Percentiles rank a stretch among this genome's conserved stretches.
phyloP scores from a whole-genome alignment of 2,113 vertebrate genomes.

The Pandion haliaetus region DNA sequence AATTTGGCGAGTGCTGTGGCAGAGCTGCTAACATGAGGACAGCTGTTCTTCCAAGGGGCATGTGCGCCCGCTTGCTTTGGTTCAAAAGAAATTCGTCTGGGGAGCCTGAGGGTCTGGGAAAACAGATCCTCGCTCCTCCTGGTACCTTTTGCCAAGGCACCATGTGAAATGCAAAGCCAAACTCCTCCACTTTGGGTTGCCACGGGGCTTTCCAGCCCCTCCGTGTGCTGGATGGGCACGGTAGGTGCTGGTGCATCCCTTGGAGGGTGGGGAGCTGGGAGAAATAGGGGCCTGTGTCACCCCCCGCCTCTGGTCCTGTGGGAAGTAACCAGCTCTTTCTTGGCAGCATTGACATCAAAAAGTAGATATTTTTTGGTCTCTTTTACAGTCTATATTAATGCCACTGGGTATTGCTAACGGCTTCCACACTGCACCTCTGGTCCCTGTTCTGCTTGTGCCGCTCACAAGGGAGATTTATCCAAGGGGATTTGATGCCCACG shows the following conservation, averaged over 20 bases:
- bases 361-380: neutral
- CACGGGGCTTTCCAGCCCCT: neutral
- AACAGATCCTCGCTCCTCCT: neutral
- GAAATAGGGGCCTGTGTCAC: neutral
- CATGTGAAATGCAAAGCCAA: neutral
- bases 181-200: fast-evolving
- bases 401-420: fast-evolving
- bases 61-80: fast-evolving
- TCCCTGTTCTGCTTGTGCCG: neutral
- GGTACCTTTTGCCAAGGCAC: neutral
- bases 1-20: neutral
- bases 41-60: neutral
- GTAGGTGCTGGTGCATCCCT: neutral
- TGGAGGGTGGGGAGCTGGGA: neutral
- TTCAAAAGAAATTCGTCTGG: neutral
- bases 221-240: fast-evolving
- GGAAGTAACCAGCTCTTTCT: neutral
- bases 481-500: neutral
- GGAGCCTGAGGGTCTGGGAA: neutral
- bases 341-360: neutral
- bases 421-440: fast-evolving
- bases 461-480: neutral
- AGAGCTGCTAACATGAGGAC: neutral
- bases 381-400: neutral
- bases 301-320: fast-evolving